Evolutionary conservation across 1,140 invertebrate genomes (phyloP).

Genomic region (Varroa destructor): DNA sequence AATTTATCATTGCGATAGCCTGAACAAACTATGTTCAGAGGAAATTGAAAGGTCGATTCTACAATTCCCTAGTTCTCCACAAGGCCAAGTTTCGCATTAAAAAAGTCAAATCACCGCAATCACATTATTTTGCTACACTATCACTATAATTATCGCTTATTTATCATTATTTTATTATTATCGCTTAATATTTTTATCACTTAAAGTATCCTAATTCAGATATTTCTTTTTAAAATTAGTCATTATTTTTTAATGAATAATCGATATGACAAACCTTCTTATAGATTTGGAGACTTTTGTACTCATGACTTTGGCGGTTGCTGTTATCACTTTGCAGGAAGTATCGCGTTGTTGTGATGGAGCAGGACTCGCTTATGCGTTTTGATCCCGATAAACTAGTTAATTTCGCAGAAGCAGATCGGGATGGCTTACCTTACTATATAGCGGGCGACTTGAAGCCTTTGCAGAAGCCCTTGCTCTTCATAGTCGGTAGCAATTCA

Average conservation of each 20-base stretch:
- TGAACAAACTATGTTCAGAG: no score
- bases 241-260: conserved; percentile 16
- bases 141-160: no score
- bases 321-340: conserved; percentile 50
- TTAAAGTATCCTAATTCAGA: no score
- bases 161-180: no score
- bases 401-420: conserved; percentile 47
- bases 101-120: no score
- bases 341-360: conserved; percentile 57
- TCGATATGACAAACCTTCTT: conserved; percentile 28
- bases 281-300: conserved; percentile 49
- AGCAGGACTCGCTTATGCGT: conserved; percentile 48
- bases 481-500: conserved; percentile 60
- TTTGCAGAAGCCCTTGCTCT: conserved; percentile 44
- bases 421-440: conserved; percentile 56
- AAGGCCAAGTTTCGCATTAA: no score
- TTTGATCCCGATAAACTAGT: conserved; percentile 48
- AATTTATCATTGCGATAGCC: no score
- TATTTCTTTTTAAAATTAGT: not conserved
- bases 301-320: conserved; percentile 50
- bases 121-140: no score
- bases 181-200: no score
- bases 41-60: no score
- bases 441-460: conserved; percentile 59
- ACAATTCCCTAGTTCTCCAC: no score